Conservation (phyloP, 2,888 invertebrate genomes). For the Macaria liturata region DNA sequence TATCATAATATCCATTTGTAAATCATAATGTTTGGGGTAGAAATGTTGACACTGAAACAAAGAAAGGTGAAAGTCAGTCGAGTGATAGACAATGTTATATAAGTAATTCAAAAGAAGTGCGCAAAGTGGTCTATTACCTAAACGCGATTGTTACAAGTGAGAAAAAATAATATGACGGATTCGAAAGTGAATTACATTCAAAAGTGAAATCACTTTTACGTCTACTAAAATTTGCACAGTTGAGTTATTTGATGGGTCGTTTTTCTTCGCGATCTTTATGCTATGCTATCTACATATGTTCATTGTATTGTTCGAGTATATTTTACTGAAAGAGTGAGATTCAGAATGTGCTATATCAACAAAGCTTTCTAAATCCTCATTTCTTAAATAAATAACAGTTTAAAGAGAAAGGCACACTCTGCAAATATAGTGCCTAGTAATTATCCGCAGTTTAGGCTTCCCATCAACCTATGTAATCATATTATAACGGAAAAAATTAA, state of each 20-base stretch:
- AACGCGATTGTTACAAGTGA: conserved; percentile 12
- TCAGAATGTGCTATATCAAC: conserved; percentile 40
- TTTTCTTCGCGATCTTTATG: not conserved
- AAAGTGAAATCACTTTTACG: conserved; percentile 36
- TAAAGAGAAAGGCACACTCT: conserved; percentile 62
- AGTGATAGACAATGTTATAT: not conserved
- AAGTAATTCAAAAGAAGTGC: not conserved
- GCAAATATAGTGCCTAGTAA: conserved; percentile 47
- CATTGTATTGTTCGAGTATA: not conserved
- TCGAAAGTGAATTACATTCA: conserved; percentile 37
- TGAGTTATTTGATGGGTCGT: conserved; percentile 16
- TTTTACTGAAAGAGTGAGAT: conserved; percentile 37
- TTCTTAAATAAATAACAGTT: conserved; percentile 51
- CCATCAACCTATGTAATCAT: conserved; percentile 14
- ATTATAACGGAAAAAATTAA: conserved; percentile 23
- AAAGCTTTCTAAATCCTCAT: conserved; percentile 54
- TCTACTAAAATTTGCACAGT: conserved; percentile 28
- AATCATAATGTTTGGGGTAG: conserved; percentile 83
- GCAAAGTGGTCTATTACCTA: conserved; percentile 4
- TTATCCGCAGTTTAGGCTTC: conserved; percentile 43
- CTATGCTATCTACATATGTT: not conserved
- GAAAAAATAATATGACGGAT: conserved; percentile 22
- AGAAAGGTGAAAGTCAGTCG: conserved; percentile 37
- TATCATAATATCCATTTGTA: conserved; percentile 84
- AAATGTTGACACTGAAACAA: conserved; percentile 83